phyloP scores from a whole-genome alignment of 2,888 invertebrate genomes.

The Horisme vitalbata region DNA sequence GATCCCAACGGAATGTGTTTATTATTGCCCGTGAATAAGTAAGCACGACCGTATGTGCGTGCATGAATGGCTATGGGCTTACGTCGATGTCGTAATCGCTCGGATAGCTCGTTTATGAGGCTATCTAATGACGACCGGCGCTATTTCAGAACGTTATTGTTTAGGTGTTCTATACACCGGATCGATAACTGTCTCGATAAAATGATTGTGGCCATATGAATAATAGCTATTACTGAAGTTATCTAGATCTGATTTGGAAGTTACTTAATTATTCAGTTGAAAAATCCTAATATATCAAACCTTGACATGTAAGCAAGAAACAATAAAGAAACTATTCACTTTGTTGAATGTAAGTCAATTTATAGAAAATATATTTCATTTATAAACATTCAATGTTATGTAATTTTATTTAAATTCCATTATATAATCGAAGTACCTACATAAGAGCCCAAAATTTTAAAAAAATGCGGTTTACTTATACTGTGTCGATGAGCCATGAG shows the following conservation, averaged over 20 bases:
- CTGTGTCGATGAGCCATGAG: conserved; percentile 58
- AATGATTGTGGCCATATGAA: conserved; percentile 1
- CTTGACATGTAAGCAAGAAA: no score
- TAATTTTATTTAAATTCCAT: no score
- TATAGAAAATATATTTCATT: no score
- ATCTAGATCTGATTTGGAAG: no score
- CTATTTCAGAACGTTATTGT: conserved; percentile 34
- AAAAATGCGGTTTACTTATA: conserved; percentile 28
- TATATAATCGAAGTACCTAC: no score
- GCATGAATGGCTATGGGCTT: conserved; percentile 8
- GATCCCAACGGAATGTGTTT: conserved; percentile 15
- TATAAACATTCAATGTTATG: no score
- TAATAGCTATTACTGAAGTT: no score
- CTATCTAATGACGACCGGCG: conserved; percentile 26
- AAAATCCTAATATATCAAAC: no score
- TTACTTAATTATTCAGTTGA: no score
- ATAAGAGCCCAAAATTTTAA: not conserved
- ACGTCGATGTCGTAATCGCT: conserved; percentile 20
- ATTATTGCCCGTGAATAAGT: conserved; percentile 20
- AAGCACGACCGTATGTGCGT: conserved; percentile 12
- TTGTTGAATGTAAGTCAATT: no score
- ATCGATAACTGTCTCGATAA: conserved; percentile 11
- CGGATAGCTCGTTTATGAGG: conserved; percentile 24
- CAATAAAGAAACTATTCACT: not conserved
- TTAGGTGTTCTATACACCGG: conserved; percentile 21